Base-by-base conservation (phyloP, 2,888 invertebrate species). In the Melanchra persicariae region DNA sequence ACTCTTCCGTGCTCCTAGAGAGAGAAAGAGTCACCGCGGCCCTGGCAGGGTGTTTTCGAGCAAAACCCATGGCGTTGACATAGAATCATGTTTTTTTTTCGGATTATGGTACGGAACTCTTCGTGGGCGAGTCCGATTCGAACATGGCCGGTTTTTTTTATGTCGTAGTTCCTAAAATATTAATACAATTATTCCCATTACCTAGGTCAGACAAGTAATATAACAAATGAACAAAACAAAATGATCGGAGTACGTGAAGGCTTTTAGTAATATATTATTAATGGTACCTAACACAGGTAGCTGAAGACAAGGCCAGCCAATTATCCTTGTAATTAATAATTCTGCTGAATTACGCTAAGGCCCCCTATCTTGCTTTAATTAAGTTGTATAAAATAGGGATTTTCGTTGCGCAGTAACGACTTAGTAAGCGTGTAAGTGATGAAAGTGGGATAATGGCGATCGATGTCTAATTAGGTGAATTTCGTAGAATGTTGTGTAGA, bases 251-350 rank as follows among this genome's bases (percentile, higher is more conserved):
- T 78, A 80, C 72, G 76, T 79, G 77, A 85, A 82, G 78, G 84
- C 68, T 73, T 71, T 52, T 15, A 37, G 58, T 66, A 55, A 77
- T 89, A 82, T 86, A 88, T 86, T 84, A 89, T 89, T 85, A 82
- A 88, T 74, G 70, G 51, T 71, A 76, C 57, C 77, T 84, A 85
- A 87, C 85, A 83, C 85, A 74, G 71, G 57, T 72, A 81, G 63
- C 71, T 57, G 75, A 85, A 87, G 83, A 86, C 85, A 87, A 86
- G 83, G 81, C 81, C 79, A 74, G 66, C 59, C 83, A 87, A 87
- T 88, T 88, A 87, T 86, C 84, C 79, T 75, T 52, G 77, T 74
- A 75, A 88, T 89, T 86, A 89, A 88, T 88, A 88, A 88, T 88
- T 88, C 86, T 70, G 70, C 70, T 77, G 79, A 84, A 86, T 87